Conservation (phyloP, 2,888 invertebrate species). For the Drosophila pseudotalamancana region DNA sequence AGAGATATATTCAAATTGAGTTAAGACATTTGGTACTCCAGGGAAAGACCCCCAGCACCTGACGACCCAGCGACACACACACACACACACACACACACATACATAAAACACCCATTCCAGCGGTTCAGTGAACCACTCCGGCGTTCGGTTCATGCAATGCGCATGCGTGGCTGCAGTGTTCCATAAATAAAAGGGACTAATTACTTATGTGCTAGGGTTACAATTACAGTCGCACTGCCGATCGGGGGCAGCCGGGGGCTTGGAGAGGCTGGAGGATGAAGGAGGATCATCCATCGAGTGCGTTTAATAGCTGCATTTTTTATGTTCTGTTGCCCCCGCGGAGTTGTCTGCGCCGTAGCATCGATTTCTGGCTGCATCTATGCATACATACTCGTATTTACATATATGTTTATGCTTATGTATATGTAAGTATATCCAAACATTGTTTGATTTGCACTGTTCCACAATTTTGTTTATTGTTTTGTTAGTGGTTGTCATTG, state of each 20-base stretch:
- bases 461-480: slow-evolving; percentile 51
- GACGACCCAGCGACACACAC: slow-evolving; percentile 35
- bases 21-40: slow-evolving; percentile 46
- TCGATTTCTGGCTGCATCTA: slow-evolving; percentile 27
- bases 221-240: slow-evolving; percentile 41
- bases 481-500: slow-evolving; percentile 47
- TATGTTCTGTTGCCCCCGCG: slow-evolving; percentile 62
- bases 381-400: too few species aligned
- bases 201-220: slow-evolving; percentile 74
- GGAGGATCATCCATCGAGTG: slow-evolving; percentile 48
- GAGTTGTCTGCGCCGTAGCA: slow-evolving; percentile 41
- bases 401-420: background rate
- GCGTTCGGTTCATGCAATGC: slow-evolving; percentile 24
- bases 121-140: too few species aligned
- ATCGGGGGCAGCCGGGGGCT: too few species aligned
- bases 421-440: slow-evolving; percentile 19
- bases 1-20: slow-evolving; percentile 68
- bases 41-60: slow-evolving; percentile 78
- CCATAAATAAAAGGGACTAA: slow-evolving; percentile 73
- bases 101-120: slow-evolving; percentile 16
- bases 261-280: too few species aligned
- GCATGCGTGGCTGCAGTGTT: slow-evolving; percentile 60
- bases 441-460: slow-evolving; percentile 49
- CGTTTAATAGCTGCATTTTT: slow-evolving; percentile 52
- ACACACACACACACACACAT: slow-evolving; percentile 15